Evolutionary conservation across 1,140 invertebrate species (phyloP).

Genomic region (Brachionus manjavacas): DNA sequence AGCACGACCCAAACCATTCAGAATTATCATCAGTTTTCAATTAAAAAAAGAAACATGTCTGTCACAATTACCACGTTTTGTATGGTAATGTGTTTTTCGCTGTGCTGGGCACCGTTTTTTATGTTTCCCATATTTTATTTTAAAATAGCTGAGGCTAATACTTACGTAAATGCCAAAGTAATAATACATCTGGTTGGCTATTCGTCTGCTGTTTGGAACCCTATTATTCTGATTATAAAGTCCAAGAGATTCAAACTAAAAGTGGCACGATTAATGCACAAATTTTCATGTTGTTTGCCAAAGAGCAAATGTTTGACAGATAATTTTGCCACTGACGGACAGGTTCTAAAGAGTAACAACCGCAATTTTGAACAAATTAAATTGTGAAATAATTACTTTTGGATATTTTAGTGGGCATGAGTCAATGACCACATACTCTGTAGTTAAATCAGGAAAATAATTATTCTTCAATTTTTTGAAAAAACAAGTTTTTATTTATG

Average conservation of each 20-base stretch:
- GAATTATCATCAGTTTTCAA: constrained; percentile 41
- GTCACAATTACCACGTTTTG: constrained; percentile 34
- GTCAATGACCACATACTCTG: no score
- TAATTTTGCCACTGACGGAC: background rate
- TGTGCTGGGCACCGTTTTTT: constrained; percentile 41
- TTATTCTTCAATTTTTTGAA: no score
- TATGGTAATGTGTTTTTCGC: constrained; percentile 35
- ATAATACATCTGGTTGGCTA: constrained; percentile 26
- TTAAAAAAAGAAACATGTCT: constrained; percentile 40
- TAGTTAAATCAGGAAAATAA: background rate
- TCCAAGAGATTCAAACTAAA: constrained; percentile 21
- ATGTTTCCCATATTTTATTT: constrained; percentile 28
- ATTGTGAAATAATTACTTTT: background rate
- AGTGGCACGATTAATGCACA: background rate
- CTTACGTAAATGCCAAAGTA: constrained; percentile 13
- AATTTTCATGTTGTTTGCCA: background rate
- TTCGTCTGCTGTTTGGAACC: constrained; percentile 16
- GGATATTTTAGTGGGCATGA: background rate
- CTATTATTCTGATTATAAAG: constrained; percentile 34
- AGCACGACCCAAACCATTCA: constrained; percentile 17
- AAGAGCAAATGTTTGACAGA: background rate
- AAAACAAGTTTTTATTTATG: no score
- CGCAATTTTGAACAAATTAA: background rate
- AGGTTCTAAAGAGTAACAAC: background rate
- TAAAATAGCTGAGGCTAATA: background rate